Evolutionary conservation across 1,140 invertebrate species (phyloP), one percentile per base, ranked within the genome.

Genomic region (Hydropsyche tenuis): DNA sequence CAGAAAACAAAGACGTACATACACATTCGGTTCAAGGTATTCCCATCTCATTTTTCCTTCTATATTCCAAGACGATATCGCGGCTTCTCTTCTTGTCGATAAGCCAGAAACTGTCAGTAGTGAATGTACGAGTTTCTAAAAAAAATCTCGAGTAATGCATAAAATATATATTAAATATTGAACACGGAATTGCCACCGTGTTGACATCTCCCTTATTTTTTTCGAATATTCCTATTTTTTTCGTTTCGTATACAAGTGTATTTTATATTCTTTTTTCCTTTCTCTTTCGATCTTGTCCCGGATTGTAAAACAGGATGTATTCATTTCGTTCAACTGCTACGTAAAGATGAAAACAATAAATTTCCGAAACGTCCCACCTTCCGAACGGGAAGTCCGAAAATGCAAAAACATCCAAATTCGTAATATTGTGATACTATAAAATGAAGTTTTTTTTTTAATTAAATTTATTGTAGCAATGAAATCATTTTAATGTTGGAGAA

Each of bases 291-390:
- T 60, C 14, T 14, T 4, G 22, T 60, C 20, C 56, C 9, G 23
- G 56, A 60, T 60, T 60, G 56, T 60, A 60, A 23, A 60, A 60
- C 22, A 60, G 56, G 56, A 60, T 60, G 56, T 60, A 23, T 60
- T 60, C 56, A 60, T 60, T 60, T 60, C 22, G 22, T 60, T 60
- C 56, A 60, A 60, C 56, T 60, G 56, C 22, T 60, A 20, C 23
- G 56, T 60, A 14, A 60, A 23, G 56, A 23, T 60, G 56, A 60
- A 60, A 60, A 27, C 56, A 20, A 60, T 60, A 60, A 60, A 60
- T 60, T 60, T 20, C 56, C 22, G n/a, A 60, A 60, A 60, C 22
- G 56, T 60, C 56, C 22, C 22, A 11, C n/a, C 14, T 60, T 60
- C 56, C 23, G 22, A 12, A 60, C 12, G 14, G 1, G 56, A 25